A percentile compares a stretch with the other conserved stretches of the same genome.
phyloP scores from a whole-genome alignment of 2,797 vertebrate species.

The Macroramphosus scolopax region DNA sequence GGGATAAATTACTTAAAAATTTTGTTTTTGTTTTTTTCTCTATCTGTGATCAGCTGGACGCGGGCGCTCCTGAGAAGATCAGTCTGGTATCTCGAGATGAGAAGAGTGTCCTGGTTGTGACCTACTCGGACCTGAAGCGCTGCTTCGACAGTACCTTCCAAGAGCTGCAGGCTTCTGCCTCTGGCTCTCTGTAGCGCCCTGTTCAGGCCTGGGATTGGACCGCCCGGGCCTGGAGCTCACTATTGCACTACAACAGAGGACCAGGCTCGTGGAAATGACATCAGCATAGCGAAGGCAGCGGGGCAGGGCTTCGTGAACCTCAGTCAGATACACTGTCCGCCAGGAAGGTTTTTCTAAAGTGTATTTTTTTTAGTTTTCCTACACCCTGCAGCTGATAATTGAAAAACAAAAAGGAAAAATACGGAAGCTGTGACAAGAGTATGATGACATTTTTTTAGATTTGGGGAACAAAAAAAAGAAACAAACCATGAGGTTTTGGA shows the following conservation, averaged over 20 bases:
- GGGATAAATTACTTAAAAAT: too few species aligned
- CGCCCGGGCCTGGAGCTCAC: constrained; percentile 81
- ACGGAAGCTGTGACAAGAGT: constrained; percentile 84
- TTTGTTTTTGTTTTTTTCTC: neutral
- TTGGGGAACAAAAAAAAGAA: constrained; percentile 87
- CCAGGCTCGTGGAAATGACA: constrained; percentile 68
- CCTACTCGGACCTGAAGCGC: constrained; percentile 98
- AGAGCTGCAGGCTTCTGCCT: constrained; percentile 93
- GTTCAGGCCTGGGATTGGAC: constrained; percentile 55
- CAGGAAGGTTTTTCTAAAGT: constrained; percentile 86
- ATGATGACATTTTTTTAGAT: constrained; percentile 85
- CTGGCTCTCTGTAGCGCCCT: constrained; percentile 95
- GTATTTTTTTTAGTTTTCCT: constrained; percentile 84
- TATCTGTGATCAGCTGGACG: constrained; percentile 84
- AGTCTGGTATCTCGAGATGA: constrained; percentile 98
- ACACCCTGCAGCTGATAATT: constrained; percentile 84
- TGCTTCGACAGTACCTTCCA: constrained; percentile 99
- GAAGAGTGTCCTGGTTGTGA: constrained; percentile 98
- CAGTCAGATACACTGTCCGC: constrained; percentile 97
- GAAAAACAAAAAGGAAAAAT: constrained; percentile 75
- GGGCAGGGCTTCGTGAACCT: constrained; percentile 89
- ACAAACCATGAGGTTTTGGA: constrained; percentile 77
- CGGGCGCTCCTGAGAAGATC: constrained; percentile 98
- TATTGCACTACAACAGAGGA: constrained; percentile 95
- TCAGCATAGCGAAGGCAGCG: constrained; percentile 74